These are phyloP conservation scores for Euphonia xanthogaster DNA, from an alignment of 2,797 vertebrate genomes.

Conservation along the genomic window DNA sequence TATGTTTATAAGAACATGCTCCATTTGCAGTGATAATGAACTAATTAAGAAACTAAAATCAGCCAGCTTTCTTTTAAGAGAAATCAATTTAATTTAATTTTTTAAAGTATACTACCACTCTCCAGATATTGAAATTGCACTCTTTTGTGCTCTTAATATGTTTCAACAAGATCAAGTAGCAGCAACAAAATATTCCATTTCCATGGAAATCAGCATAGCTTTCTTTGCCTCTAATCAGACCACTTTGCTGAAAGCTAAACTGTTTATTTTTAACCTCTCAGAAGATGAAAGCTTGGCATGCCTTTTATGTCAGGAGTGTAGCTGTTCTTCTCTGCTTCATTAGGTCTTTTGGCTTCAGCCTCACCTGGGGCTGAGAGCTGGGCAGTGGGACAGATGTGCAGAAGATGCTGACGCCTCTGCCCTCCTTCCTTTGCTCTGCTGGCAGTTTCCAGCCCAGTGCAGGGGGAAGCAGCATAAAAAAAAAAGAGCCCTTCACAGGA, in stretches of 20 bases:
- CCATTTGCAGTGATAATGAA: conserved; percentile 27
- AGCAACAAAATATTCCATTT: conserved; percentile 56
- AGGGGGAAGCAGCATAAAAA: background rate
- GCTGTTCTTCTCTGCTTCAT: background rate
- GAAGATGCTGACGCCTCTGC: background rate
- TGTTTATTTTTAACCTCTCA: conserved; percentile 62
- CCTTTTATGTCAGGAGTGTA: background rate
- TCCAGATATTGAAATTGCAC: conserved; percentile 8
- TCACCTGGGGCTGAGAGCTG: background rate
- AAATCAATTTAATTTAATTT: conserved; percentile 37
- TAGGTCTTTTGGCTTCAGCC: background rate
- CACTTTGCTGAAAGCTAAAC: conserved; percentile 45
- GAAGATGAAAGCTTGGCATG: background rate
- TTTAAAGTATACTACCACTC: background rate
- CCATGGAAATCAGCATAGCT: conserved; percentile 45
- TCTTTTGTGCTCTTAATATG: conserved; percentile 15
- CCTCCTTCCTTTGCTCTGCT: background rate
- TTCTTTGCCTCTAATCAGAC: conserved; percentile 42
- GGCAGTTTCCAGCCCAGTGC: background rate
- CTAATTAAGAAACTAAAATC: conserved; percentile 38
- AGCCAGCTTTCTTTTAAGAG: conserved; percentile 15
- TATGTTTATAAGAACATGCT: background rate
- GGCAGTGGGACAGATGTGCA: background rate
- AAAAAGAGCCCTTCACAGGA: background rate
- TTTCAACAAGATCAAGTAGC: conserved; percentile 36